Conservation (phyloP, 92 coral and sea anemone genomes). For the Epizoanthus rinbou region DNA sequence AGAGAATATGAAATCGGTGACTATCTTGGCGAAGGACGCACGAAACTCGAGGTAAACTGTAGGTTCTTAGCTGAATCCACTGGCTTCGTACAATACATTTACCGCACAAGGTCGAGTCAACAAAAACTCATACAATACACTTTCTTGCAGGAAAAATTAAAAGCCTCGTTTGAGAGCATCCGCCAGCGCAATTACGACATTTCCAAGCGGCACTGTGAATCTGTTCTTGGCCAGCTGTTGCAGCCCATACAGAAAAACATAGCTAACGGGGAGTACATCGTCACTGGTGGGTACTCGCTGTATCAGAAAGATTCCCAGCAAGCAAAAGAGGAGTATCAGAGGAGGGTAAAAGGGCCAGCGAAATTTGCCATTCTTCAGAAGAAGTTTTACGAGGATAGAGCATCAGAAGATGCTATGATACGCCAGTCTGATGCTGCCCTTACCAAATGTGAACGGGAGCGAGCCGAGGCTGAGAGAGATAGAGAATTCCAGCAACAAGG, state of each 20-base stretch:
- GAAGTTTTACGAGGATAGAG: not conserved
- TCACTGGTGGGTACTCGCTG: not conserved
- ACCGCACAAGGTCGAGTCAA: too few species aligned
- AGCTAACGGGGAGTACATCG: not conserved
- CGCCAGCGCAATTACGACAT: not conserved
- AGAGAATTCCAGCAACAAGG: not conserved
- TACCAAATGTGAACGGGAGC: not conserved
- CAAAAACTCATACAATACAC: not conserved
- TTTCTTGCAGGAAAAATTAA: not conserved
- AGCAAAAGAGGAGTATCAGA: not conserved
- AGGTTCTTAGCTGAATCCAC: not conserved
- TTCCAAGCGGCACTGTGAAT: not conserved
- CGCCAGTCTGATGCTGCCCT: conserved; percentile 9
- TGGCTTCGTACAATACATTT: not conserved
- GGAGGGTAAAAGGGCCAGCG: not conserved
- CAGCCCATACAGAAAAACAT: not conserved
- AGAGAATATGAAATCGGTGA: conserved; percentile 14
- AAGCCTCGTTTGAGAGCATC: not conserved
- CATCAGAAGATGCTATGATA: conserved; percentile 9
- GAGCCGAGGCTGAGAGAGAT: not conserved
- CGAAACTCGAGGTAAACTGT: conserved; percentile 11
- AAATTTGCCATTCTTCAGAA: not conserved
- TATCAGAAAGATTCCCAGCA: not conserved
- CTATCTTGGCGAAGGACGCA: conserved; percentile 27
- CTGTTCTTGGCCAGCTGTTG: not conserved